phyloP scores from a whole-genome alignment of 2,888 invertebrate species.

The Acheta domesticus region DNA sequence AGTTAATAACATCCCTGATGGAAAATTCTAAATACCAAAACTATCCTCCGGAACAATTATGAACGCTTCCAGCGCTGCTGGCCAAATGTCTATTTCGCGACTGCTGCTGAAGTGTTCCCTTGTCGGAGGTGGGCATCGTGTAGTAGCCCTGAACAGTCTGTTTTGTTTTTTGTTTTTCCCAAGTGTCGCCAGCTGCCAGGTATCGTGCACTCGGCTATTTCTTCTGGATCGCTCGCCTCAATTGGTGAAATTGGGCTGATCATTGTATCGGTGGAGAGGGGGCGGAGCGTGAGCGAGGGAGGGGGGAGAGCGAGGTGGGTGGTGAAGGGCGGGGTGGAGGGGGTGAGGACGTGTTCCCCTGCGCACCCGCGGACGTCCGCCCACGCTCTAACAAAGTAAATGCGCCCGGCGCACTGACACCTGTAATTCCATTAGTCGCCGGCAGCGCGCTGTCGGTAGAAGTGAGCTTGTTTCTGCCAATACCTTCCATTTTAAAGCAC shows the following conservation, averaged over 20 bases:
- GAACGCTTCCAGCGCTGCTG: too few relatives aligned
- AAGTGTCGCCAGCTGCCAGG: neutral
- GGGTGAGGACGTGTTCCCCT: neutral
- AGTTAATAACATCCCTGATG: too few relatives aligned
- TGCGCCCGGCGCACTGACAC: neutral
- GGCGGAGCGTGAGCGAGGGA: neutral
- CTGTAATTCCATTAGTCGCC: neutral
- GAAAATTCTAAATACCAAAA: too few relatives aligned
- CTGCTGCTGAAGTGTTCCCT: too few relatives aligned
- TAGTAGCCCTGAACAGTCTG: too few relatives aligned
- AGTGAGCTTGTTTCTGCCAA: conserved; percentile 10
- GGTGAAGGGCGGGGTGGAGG: neutral
- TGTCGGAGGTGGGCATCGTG: too few relatives aligned
- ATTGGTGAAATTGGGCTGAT: conserved; percentile 18
- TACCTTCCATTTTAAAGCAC: neutral
- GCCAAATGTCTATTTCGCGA: too few relatives aligned
- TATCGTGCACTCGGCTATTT: neutral
- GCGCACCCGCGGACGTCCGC: neutral
- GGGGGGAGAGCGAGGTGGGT: neutral
- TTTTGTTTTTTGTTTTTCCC: neutral
- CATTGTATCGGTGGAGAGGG: neutral
- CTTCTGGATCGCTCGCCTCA: neutral
- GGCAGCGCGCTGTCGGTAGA: neutral
- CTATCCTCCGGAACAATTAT: too few relatives aligned
- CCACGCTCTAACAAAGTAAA: neutral